Evolutionary conservation across 1,140 invertebrate genomes (phyloP), one percentile per base, ranked within the genome.

Genomic region (Drosophila pandora): DNA sequence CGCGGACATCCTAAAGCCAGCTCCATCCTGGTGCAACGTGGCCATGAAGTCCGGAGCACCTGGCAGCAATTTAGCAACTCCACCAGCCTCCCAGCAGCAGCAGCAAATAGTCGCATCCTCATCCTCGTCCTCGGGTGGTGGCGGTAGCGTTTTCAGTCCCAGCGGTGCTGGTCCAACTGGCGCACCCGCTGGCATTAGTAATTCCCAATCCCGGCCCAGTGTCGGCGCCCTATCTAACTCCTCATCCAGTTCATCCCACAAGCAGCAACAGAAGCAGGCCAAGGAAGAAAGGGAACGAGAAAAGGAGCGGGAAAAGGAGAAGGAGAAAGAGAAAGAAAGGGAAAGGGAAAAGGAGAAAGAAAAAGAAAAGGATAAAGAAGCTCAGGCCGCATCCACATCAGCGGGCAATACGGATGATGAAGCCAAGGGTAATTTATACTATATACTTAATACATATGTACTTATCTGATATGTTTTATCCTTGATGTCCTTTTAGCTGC

Each of bases 1-100:
- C 28, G 50, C 81, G 8, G 90, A 91, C 54, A 59, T 91, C 45
- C 56, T 92, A 48, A 92, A 92, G 65, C 80, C 87, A 0, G 91
- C 91, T 23, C 91, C 91, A 13, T 92, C 91, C 1, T 92, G 91
- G 91, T 90, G 80, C 49, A 92, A 92, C 71, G 87, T 92, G 53
- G 87, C 91, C 13, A 59, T 89, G 22, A 90, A 88, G 49, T 61
- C 83, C 0, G 88, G 74, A 2, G 39, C 76, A 21, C 37, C 78
- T 7, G 64, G 56, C 37, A 73, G 32, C 52, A 58, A 48, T 43
- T 25, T 76, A 30, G 71, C 58, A 25, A 79, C 84, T 28, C 67
- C 73, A 47, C 63, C 87, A 45, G 37, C 72, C 12, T 47, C 63
- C 2, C 78, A 72, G 30, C 81, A 80, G 34, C 69, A 76, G 13